Percentiles rank a stretch among this genome's conserved stretches.
Conservation (phyloP, 2,888 invertebrate genomes). For the Caenorhabditis virilis region DNA sequence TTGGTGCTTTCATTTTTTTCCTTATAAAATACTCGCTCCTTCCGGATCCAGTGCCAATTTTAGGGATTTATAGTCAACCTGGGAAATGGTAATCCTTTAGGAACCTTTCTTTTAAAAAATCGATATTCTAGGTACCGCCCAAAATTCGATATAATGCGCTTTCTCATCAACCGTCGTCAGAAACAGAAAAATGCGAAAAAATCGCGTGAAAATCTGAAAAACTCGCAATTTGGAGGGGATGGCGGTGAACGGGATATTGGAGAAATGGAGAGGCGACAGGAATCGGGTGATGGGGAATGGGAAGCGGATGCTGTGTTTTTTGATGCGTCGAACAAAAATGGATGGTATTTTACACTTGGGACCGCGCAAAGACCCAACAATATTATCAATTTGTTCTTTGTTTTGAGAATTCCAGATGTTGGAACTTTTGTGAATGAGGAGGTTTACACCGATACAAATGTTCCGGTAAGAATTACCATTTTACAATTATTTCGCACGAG, state of each 20-base stretch:
- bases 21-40: too few species aligned
- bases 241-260: slow-evolving; percentile 39
- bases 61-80: slow-evolving; percentile 45
- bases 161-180: slow-evolving; percentile 49
- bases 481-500: too few species aligned
- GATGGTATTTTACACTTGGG: slow-evolving; percentile 62
- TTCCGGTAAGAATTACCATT: too few species aligned
- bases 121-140: slow-evolving; percentile 41
- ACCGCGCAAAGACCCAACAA: slow-evolving; percentile 57
- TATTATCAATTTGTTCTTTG: slow-evolving; percentile 61
- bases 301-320: slow-evolving; percentile 83
- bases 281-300: slow-evolving; percentile 64
- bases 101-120: background rate
- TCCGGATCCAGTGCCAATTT: slow-evolving; percentile 37
- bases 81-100: slow-evolving; percentile 44
- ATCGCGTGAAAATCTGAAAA: slow-evolving; percentile 45
- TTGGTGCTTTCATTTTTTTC: too few species aligned
- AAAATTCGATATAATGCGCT: slow-evolving; percentile 56
- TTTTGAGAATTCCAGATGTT: slow-evolving; percentile 75
- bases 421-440: slow-evolving; percentile 74
- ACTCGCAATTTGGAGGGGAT: slow-evolving; percentile 53
- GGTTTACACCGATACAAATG: slow-evolving; percentile 55
- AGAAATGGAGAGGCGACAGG: slow-evolving; percentile 55
- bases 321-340: slow-evolving; percentile 76
- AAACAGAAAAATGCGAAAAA: slow-evolving; percentile 10